These are phyloP conservation scores for Artemisiospiza belli DNA, from an alignment of 2,113 vertebrate genomes.

Conservation along the genomic window DNA sequence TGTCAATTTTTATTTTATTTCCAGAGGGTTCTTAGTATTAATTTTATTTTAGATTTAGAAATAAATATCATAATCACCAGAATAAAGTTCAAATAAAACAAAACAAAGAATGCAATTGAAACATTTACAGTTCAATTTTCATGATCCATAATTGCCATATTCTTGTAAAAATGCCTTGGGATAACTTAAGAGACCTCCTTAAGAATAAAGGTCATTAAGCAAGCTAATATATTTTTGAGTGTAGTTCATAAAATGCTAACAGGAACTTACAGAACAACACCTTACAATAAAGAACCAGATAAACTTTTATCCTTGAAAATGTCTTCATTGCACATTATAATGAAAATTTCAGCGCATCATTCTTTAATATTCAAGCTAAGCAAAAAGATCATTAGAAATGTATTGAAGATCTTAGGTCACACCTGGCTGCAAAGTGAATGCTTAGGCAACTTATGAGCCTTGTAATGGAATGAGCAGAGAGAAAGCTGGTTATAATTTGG, in stretches of 20 bases:
- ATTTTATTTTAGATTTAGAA: background rate
- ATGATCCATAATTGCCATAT: background rate
- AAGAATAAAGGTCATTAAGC: background rate
- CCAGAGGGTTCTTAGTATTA: background rate
- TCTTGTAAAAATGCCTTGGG: background rate
- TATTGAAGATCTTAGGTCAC: background rate
- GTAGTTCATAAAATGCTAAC: accelerated
- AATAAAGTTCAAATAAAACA: background rate
- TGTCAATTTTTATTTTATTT: background rate
- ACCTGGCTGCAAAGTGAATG: background rate
- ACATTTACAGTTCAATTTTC: background rate
- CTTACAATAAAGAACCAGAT: background rate
- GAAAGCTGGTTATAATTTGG: background rate
- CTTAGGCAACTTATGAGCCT: slow-evolving; percentile 24
- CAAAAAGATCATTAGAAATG: slow-evolving; percentile 20
- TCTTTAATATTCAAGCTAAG: slow-evolving; percentile 37
- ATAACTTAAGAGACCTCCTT: background rate
- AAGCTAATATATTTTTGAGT: background rate
- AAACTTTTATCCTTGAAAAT: background rate
- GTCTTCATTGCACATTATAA: background rate
- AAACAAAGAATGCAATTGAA: background rate
- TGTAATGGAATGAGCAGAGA: background rate
- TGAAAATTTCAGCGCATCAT: background rate
- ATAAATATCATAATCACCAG: background rate
- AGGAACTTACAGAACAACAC: background rate